These are phyloP conservation scores for Myrmophylax atrothorax DNA, from an alignment of 2,113 vertebrate species.

Conservation along the genomic window DNA sequence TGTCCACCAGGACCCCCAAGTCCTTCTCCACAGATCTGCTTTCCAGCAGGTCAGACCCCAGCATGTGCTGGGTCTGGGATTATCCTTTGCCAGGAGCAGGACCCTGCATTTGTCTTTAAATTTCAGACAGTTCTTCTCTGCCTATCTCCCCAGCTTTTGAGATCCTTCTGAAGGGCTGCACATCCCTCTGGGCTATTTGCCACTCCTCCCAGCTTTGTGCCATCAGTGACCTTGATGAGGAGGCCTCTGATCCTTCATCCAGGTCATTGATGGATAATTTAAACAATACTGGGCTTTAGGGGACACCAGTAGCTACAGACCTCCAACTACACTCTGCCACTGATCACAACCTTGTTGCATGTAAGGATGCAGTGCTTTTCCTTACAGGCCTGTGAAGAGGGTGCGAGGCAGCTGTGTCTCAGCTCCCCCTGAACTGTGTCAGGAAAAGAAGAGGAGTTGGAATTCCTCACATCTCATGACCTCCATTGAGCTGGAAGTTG, in stretches of 20 bases:
- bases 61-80: no score
- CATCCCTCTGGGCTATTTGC: not conserved
- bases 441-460: not conserved
- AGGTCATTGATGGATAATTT: not conserved
- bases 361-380: not conserved
- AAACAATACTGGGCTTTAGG: accelerated
- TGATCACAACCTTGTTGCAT: not conserved
- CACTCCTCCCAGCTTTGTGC: not conserved
- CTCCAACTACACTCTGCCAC: not conserved
- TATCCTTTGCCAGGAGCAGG: no score
- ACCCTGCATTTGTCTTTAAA: no score
- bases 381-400: not conserved
- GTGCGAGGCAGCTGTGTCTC: not conserved
- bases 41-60: no score
- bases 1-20: no score
- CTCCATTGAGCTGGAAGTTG: not conserved
- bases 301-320: not conserved
- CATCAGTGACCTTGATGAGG: not conserved
- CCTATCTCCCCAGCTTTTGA: no score
- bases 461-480: not conserved
- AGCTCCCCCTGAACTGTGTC: not conserved
- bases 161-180: no score
- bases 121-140: no score
- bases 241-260: not conserved
- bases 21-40: no score